Base-by-base conservation (phyloP, 2,113 vertebrate genomes). In the Muntiacus reevesi region DNA sequence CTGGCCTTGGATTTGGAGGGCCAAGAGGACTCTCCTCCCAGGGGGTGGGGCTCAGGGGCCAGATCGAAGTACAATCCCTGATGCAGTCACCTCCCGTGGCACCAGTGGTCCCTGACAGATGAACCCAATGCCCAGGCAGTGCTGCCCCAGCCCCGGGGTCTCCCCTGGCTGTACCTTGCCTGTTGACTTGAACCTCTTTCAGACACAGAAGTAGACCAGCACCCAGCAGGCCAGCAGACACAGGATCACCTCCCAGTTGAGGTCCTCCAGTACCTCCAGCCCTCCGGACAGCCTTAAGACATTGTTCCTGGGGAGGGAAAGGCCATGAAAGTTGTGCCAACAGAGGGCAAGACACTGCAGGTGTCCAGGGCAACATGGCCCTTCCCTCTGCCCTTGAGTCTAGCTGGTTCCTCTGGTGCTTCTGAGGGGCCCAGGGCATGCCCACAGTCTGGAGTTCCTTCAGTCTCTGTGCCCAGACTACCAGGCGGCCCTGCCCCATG, bases 81-180 rank as follows among this genome's bases (percentile, higher is more conserved):
- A 25, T 59, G 57, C 21, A 59, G 52, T 54, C 57, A 59, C 57
- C 25, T 54, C 52, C 52, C 52, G 15, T 54, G 52, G 1, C 52
- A 54, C 52, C 52, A 54, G 52, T 54, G 52, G 16, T 17, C 52
- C 15, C 52, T 17, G 52, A 5, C 52, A 54, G 16, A 54, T 54
- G 52, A 54, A 54, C 16, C 16, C 52, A 16, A 16, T 16, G 52
- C 52, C 52, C 52, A 54, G 52, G 52, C 52, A 54, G 15, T 59
- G 21, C 43, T 17, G 25, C 62, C 36, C 5, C 47, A n/a, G 67
- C 16, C 47, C 16, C 15, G 5, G 8, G 7, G 23, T 9, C 43
- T 25, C 21, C 52, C 21, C 79, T 10, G 28, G 10, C 16, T 36
- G 40, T 98, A 99, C 99, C 99, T 99, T 99, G 98, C 99, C 99